These are phyloP conservation scores for Medauroidea extradentata DNA, from an alignment of 1,140 invertebrate species.

Conservation along the genomic window DNA sequence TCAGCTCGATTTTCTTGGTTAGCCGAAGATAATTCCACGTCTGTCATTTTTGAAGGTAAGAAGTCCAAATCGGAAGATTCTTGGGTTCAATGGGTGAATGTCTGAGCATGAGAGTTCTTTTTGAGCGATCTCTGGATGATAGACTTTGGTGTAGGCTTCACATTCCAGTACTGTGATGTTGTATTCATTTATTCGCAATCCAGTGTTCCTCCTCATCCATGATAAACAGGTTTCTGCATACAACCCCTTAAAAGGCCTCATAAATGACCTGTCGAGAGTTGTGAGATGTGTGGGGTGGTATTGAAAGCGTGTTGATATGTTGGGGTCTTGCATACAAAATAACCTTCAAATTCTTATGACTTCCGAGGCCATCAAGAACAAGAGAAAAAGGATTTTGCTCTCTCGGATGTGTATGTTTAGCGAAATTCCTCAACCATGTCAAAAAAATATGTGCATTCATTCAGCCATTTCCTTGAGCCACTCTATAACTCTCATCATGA, in stretches of 20 bases:
- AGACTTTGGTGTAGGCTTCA: neutral
- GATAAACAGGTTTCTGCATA: slow-evolving; percentile 26
- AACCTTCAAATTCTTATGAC: slow-evolving; percentile 35
- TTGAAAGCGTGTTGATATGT: slow-evolving; percentile 36
- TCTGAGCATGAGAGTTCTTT: slow-evolving; percentile 1
- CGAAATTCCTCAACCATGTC: slow-evolving; percentile 23
- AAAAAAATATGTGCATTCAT: slow-evolving; percentile 24
- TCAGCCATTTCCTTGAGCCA: slow-evolving; percentile 10
- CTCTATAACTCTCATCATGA: slow-evolving; percentile 12
- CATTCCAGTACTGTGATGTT: neutral
- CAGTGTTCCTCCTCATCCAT: slow-evolving; percentile 1
- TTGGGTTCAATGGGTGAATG: neutral
- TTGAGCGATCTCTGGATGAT: neutral
- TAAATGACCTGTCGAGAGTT: slow-evolving; percentile 36
- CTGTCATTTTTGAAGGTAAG: slow-evolving; percentile 1
- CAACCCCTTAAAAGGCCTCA: slow-evolving; percentile 38
- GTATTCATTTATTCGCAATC: neutral
- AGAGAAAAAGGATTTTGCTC: slow-evolving; percentile 18
- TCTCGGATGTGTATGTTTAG: neutral
- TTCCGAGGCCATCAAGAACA: slow-evolving; percentile 34
- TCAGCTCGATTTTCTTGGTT: too few relatives aligned
- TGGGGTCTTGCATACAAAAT: too few relatives aligned
- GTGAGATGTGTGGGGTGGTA: slow-evolving; percentile 38
- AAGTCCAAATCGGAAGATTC: slow-evolving; percentile 6
- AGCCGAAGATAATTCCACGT: too few relatives aligned